Conservation (phyloP, 2,113 vertebrate species). For the Pteronura brasiliensis region DNA sequence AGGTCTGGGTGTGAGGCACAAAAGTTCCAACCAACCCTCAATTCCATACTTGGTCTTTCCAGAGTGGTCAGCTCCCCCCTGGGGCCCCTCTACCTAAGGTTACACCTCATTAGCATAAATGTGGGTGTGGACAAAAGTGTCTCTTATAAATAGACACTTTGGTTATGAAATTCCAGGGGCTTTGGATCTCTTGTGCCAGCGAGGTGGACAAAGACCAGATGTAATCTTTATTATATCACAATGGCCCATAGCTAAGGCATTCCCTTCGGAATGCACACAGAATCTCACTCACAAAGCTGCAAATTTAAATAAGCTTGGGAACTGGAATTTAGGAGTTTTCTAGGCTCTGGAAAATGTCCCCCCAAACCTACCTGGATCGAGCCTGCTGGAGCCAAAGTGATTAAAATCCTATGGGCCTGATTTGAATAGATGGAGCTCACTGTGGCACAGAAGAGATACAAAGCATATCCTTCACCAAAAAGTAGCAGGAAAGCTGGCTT, state of each 20-base stretch:
- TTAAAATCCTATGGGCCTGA: background rate
- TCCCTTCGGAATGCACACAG: accelerated
- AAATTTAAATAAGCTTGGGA: background rate
- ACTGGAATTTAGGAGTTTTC: background rate
- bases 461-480: background rate
- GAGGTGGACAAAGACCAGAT: background rate
- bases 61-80: background rate
- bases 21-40: background rate
- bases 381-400: background rate
- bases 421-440: background rate
- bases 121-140: background rate
- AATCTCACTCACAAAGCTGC: background rate
- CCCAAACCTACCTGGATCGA: background rate
- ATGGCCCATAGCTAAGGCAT: accelerated
- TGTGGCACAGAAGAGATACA: background rate
- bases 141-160: background rate
- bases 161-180: background rate
- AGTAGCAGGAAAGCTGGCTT: background rate
- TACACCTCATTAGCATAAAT: background rate
- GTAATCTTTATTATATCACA: background rate
- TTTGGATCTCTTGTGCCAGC: background rate
- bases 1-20: background rate
- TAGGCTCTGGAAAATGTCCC: background rate
- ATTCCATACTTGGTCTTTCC: background rate
- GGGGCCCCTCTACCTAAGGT: background rate